Evolutionary conservation across 2,113 vertebrate genomes (phyloP).

Genomic region (Clarias batrachus): DNA sequence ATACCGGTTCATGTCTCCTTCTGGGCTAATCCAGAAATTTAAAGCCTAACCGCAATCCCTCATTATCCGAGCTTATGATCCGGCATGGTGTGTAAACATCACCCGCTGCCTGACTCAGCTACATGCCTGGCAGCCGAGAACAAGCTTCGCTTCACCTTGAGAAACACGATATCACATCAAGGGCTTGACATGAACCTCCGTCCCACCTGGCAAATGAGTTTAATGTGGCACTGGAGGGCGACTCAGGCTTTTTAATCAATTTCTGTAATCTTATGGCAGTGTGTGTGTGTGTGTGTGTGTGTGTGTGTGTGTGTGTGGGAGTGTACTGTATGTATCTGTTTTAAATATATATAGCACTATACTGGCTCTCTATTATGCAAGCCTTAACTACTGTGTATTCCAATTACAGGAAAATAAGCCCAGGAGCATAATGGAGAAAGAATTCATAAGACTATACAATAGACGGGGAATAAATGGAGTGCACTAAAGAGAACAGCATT

Average conservation of each 20-base stretch:
- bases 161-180: neutral
- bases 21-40: slow-evolving; percentile 36
- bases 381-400: neutral
- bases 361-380: neutral
- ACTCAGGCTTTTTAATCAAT: neutral
- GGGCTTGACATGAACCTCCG: neutral
- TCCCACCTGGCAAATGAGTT: slow-evolving; percentile 1
- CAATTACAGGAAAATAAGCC: neutral
- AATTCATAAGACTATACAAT: neutral
- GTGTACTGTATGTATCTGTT: neutral
- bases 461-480: neutral
- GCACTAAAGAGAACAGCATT: neutral
- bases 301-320: neutral
- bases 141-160: neutral
- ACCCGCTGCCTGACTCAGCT: neutral
- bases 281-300: neutral
- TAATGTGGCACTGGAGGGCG: neutral
- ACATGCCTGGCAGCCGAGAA: neutral
- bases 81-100: slow-evolving; percentile 19
- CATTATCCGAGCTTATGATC: slow-evolving; percentile 30
- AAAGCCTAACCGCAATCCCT: slow-evolving; percentile 35
- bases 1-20: neutral
- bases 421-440: neutral
- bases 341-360: neutral
- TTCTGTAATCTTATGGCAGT: neutral